Evolutionary conservation across 2,888 invertebrate species (phyloP), one percentile per base, ranked within the genome.

Genomic region (Cotesia congregata): DNA sequence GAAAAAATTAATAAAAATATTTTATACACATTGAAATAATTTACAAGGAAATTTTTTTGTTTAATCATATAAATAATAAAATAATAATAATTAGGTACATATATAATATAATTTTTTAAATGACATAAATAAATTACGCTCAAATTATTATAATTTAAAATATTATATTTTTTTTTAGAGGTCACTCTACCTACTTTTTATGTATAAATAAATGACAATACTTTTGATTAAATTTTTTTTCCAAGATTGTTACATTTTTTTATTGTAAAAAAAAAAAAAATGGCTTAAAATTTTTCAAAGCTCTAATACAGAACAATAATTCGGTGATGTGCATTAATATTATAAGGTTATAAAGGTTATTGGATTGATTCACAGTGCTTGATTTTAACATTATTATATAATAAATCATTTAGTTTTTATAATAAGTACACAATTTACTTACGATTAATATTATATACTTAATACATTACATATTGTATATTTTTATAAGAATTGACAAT

Each of bases 381-480:
- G 7, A 12, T 50, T 12, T 50, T 50, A 50, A 50, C 7, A 12
- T 30, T 30, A 30, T 30, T 12, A 12, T 50, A 50, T 12, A 12
- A 50, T 50, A 9, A 3, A 50, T 50, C 9, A 50, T 50, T 50
- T 50, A 50, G 12, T 50, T 12, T 50, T 6, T 12, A 12, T 50
- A 30, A 30, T 69, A 65, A 75, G 65, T 74, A 64, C 62, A 74
- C 59, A 59, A 76, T 62, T 72, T 65, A 67, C 39, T 76, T 69
- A 76, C 41, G 5, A 17, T 64, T 68, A 76, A 7, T 50, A 50
- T 9, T 50, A 50, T 12, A 50, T 50, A 50, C 9, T 50, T 50
- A 50, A 50, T 50, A 9, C 6, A 50, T 50, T 50, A 50, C 12
- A 7, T 50, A 50, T 30, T 30, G 30, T 41, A 72, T 72, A 72